phyloP scores from a whole-genome alignment of 1,140 invertebrate species.

The Pectinophora gossypiella region DNA sequence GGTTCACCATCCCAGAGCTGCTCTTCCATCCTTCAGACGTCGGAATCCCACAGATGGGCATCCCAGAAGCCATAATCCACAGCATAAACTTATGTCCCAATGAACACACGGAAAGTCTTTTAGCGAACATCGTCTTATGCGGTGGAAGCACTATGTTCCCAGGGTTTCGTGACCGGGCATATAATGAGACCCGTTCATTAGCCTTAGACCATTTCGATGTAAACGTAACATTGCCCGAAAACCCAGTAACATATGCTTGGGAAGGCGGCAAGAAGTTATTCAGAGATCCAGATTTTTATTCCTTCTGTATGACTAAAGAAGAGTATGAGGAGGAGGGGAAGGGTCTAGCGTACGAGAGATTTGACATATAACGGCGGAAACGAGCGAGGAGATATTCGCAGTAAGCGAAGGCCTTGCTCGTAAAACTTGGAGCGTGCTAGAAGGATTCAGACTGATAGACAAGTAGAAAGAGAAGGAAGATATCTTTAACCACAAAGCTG shows the following conservation, averaged over 20 bases:
- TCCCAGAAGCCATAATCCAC: slow-evolving; percentile 91
- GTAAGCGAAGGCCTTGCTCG: no score
- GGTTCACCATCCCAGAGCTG: slow-evolving; percentile 95
- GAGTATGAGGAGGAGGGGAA: slow-evolving; percentile 93
- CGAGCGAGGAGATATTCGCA: slow-evolving; percentile 52
- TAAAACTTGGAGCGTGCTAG: no score
- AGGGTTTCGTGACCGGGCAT: slow-evolving; percentile 89
- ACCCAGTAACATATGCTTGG: slow-evolving; percentile 92
- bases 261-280: slow-evolving; percentile 88
- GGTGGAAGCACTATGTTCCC: slow-evolving; percentile 93
- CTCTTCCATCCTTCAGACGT: slow-evolving; percentile 97
- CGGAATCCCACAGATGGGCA: slow-evolving; percentile 95
- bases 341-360: slow-evolving; percentile 80
- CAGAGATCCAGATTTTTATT: slow-evolving; percentile 83
- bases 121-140: slow-evolving; percentile 92
- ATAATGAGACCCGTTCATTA: slow-evolving; percentile 86
- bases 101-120: slow-evolving; percentile 87
- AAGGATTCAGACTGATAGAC: no score
- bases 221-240: slow-evolving; percentile 78
- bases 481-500: no score
- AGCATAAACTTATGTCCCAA: slow-evolving; percentile 84
- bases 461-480: no score
- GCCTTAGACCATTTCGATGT: slow-evolving; percentile 85
- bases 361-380: slow-evolving; percentile 78
- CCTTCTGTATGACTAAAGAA: slow-evolving; percentile 85